Base-by-base conservation (phyloP, 53 echinoderm and acorn worm species). In the Temnopleurus reevesii region DNA sequence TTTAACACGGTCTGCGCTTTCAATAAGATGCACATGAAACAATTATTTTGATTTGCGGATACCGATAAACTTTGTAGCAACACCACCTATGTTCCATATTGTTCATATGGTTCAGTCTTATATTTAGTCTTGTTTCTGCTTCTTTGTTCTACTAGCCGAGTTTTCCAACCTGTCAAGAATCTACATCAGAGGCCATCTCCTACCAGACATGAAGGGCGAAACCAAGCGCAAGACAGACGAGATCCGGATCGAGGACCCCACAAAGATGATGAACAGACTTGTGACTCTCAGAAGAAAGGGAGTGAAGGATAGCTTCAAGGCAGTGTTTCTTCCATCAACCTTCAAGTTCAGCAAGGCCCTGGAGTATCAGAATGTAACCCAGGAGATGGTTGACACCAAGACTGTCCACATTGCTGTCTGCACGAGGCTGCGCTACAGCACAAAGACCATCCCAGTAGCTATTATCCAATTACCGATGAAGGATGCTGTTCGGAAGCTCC, bases 131-230 rank as follows among this genome's bases (percentile, higher is more conserved):
- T 9, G 18, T 46, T 86, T 60, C 8, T 77, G 33, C 33, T 21
- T 71, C 7, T 71, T 10, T 71, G 21, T 41, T 71, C 34, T 33
- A 38, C n/a, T 81, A 97, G 98, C 93, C 36, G 98, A 97, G 80
- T 91, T 95, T 84, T 93, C 98, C 33, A 97, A 89, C 89, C 92
- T 97, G 57, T 92, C 89, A 9, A 90, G 95, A 17, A 81, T 97
- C 23, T 94, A 94, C 76, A 83, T 97, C 61, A 81, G 90, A 53
- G 93, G 98, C 83, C 94, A 92, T 17, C 92, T 97, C 12, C 93
- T 97, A n/a, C 98, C 98, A 0, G 98, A 97, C 90, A 97, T 94
- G 91, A 97, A 97, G 63, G 95, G 95, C 12, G 95, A 97, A 27
- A 92, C 91, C 47, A 97, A 97, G 53, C 93, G 98, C 33, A 92